phyloP scores from a whole-genome alignment of 23 tunicate genomes.

The Ciona savignyi region DNA sequence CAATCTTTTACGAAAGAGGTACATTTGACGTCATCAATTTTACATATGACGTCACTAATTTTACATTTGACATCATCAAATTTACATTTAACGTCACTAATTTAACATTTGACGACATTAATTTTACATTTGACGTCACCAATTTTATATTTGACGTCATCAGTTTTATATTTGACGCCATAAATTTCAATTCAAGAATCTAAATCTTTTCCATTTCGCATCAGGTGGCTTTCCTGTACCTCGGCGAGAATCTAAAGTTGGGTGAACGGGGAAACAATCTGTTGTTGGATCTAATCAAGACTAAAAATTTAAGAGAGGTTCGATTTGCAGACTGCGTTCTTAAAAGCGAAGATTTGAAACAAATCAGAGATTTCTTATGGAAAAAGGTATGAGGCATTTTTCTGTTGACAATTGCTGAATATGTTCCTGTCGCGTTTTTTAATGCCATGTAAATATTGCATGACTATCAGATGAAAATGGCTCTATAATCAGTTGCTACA shows the following conservation, averaged over 20 bases:
- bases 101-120: no score
- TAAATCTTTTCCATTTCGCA: background rate
- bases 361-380: slow-evolving; percentile 10
- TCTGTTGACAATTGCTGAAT: no score
- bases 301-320: slow-evolving; percentile 12
- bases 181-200: background rate
- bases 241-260: slow-evolving; percentile 35
- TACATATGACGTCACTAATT: no score
- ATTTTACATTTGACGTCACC: no score
- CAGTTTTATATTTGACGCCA: background rate
- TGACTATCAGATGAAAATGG: no score
- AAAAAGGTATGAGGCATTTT: slow-evolving; percentile 31
- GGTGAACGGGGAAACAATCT: slow-evolving; percentile 36
- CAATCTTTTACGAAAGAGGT: background rate
- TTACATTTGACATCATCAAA: no score
- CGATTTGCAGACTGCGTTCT: slow-evolving; percentile 32
- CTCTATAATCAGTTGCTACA: no score
- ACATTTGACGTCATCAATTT: no score
- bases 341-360: slow-evolving; percentile 5
- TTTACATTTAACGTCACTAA: no score
- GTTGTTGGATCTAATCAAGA: slow-evolving; percentile 33
- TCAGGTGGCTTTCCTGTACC: slow-evolving; percentile 10
- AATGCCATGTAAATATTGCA: no score
- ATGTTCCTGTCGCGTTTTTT: no score
- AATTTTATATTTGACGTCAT: no score